Evolutionary conservation across 1,140 invertebrate species (phyloP).

Genomic region (Drosophila willistoni): DNA sequence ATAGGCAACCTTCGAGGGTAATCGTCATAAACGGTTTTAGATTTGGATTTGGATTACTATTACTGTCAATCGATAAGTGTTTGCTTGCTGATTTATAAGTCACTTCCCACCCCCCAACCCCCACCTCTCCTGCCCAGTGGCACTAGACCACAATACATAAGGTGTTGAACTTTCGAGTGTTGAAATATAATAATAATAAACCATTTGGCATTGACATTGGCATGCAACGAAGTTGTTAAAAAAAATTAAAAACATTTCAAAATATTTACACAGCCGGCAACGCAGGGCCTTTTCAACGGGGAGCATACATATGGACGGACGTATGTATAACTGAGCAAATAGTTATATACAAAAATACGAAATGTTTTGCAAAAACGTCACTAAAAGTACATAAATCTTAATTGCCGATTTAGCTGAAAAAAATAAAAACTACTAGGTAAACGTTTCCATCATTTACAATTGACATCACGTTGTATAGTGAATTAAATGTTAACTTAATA

Average conservation of each 20-base stretch:
- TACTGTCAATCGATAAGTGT: conserved; percentile 5
- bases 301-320: neutral
- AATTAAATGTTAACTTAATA: no score
- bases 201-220: conserved; percentile 12
- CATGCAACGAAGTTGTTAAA: conserved; percentile 8
- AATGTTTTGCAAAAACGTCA: neutral
- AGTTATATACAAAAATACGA: neutral
- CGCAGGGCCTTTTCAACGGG: neutral
- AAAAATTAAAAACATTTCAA: conserved; percentile 1
- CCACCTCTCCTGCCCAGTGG: neutral
- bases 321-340: neutral
- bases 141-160: neutral
- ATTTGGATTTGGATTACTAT: conserved; percentile 8
- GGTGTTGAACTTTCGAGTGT: conserved; percentile 9
- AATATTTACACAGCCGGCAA: conserved; percentile 9
- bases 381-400: neutral
- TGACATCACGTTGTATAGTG: no score
- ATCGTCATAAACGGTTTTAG: conserved; percentile 8
- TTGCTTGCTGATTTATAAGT: conserved; percentile 4
- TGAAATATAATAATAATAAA: conserved; percentile 9
- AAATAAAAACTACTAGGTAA: no score
- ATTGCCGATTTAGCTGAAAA: neutral
- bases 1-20: conserved; percentile 1
- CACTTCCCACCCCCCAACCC: neutral
- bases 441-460: no score